phyloP scores from a whole-genome alignment of 2,888 invertebrate species.

The Allygus modestus region DNA sequence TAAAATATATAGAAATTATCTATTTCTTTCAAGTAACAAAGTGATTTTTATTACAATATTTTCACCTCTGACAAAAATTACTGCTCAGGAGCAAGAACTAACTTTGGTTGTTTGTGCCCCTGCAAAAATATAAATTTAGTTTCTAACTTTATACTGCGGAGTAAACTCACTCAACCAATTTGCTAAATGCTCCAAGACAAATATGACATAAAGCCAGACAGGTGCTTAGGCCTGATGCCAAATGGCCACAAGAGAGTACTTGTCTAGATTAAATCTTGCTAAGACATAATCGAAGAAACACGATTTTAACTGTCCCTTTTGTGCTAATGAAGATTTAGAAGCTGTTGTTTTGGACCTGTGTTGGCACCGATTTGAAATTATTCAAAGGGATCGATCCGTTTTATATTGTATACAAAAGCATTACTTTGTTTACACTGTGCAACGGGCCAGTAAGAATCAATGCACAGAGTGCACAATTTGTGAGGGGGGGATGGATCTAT shows the following conservation, averaged over 20 bases:
- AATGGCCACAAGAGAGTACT: slow-evolving; percentile 1
- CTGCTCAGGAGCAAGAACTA: too few species aligned
- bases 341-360: slow-evolving; percentile 1
- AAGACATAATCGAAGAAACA: not conserved
- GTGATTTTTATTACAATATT: too few species aligned
- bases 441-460: too few species aligned
- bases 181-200: slow-evolving; percentile 16
- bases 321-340: slow-evolving; percentile 7
- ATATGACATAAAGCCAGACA: not conserved
- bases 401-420: too few species aligned
- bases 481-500: too few species aligned
- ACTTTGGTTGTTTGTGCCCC: too few species aligned
- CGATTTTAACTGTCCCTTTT: not conserved
- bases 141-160: not conserved
- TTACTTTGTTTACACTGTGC: too few species aligned
- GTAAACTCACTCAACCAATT: slow-evolving; percentile 16
- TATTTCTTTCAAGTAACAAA: too few species aligned
- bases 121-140: not conserved
- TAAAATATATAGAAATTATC: too few species aligned
- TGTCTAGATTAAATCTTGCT: slow-evolving; percentile 16
- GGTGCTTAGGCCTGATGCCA: slow-evolving; percentile 9
- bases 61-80: too few species aligned
- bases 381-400: not conserved
- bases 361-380: not conserved
- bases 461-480: too few species aligned